Percentiles rank a stretch among this genome's conserved stretches.
Conservation (phyloP, 2,113 vertebrate species). For the crab-eating macaque (Macaca fascicularis) region T2T-MFA8v1.1 NC_088375.1:201376001-201376500, state of each 20-base stretch:
- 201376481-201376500: rapidly evolving
- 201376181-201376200: background rate
- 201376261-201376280: background rate
- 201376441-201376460: background rate
- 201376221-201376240: background rate
- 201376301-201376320: background rate
- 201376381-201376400: background rate
- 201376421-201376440: background rate
- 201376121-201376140: background rate
- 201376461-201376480: background rate
- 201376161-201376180: background rate
- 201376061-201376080: too few species aligned
- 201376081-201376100: background rate
- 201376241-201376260: background rate
- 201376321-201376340: background rate
- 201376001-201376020: background rate
- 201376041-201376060: background rate
- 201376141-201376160: background rate
- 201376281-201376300: background rate
- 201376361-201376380: background rate
- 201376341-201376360: background rate
- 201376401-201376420: background rate
- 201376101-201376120: background rate
- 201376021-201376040: background rate
- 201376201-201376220: background rate